Evolutionary conservation across 2,888 invertebrate genomes (phyloP), one percentile per base, ranked within the genome.

Genomic region (Cephus nigrinus): DNA sequence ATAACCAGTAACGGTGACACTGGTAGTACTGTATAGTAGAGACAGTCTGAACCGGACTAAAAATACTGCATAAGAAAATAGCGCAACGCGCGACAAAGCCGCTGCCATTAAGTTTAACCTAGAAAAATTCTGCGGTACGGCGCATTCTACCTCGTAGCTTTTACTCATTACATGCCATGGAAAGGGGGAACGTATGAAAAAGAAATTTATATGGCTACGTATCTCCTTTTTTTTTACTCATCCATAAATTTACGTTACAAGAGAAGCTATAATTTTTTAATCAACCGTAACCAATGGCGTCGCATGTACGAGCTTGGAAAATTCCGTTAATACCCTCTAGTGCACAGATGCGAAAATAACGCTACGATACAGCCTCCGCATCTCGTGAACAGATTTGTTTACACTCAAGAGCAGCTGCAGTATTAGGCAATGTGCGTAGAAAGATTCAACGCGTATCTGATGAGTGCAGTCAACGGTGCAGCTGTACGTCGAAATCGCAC

Each of bases 301-400:
- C 55, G 55, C 15, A 15, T 5, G 55, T 23, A 23, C 9, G 0
- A 2, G 55, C 55, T 55, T 23, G 55, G 55, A 23, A 55, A 55
- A 55, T 55, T 55, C 55, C 55, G 23, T 55, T 55, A 23, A 23
- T 23, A 55, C 23, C 23, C 23, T 23, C 23, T 15, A 55, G 55
- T 55, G 55, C 55, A 55, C 55, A 55, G 55, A 55, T 23, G 55
- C 55, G 55, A 55, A 55, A 55, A 15, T 23, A 9, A 0, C 55
- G 55, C 55, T 23, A 55, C 15, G 55, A 55, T 55, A 55, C 55
- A 55, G 23, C 55, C 55, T 23, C 23, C 55, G 55, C 87, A 85
- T 88, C 86, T 85, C 86, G 87, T 89, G 89, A 89, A 89, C 88
- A 89, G 87, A 88, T 88, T 55, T 88, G 87, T 87, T 89, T 89